phyloP scores from a whole-genome alignment of 2,888 invertebrate species.

The Drosophila mettleri region DNA sequence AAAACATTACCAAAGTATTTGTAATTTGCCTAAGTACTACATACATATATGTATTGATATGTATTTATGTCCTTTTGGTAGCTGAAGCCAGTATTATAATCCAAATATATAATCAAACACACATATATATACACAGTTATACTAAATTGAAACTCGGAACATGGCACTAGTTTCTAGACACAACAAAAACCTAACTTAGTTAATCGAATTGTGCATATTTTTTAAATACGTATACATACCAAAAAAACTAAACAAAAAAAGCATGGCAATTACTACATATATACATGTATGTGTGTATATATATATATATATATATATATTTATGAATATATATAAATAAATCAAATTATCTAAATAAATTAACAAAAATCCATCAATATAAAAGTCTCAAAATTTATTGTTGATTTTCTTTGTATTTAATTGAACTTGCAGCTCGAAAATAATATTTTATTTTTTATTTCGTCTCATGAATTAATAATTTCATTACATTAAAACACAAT shows the following conservation, averaged over 20 bases:
- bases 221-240: conserved; percentile 63
- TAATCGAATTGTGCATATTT: conserved; percentile 76
- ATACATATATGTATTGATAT: conserved; percentile 20
- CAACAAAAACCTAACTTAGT: conserved; percentile 60
- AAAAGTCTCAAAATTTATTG: neutral
- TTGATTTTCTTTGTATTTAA: neutral
- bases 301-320: conserved; percentile 23
- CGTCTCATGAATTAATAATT: neutral
- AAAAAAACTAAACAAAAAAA: conserved; percentile 37
- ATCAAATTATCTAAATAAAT: conserved; percentile 59
- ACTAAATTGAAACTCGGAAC: conserved; percentile 4
- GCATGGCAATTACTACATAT: conserved; percentile 56
- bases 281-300: conserved; percentile 20
- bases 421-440: neutral
- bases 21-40: conserved; percentile 25
- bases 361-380: conserved; percentile 16
- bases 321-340: conserved; percentile 26
- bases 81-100: conserved; percentile 50
- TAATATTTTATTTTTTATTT: too few relatives aligned
- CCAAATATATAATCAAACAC: conserved; percentile 6
- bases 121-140: neutral
- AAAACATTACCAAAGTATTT: conserved; percentile 13
- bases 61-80: conserved; percentile 19
- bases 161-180: conserved; percentile 39
- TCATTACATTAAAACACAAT: too few relatives aligned